These are phyloP conservation scores for Erebia epiphron DNA, from an alignment of 2,888 invertebrate species.

Conservation along the genomic window DNA sequence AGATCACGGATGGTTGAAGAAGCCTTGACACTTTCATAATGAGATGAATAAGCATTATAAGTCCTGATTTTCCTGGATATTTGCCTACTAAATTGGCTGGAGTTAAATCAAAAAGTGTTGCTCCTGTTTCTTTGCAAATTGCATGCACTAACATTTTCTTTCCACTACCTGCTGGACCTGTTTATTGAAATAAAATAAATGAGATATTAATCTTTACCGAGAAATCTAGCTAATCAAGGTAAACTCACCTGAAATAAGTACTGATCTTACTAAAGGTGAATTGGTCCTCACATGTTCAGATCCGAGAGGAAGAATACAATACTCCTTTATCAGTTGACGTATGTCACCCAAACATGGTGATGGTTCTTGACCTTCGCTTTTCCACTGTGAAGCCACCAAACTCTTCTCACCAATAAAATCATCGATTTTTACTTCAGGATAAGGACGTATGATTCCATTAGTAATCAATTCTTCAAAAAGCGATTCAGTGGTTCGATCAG, in stretches of 20 bases:
- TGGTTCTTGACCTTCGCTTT: constrained; percentile 76
- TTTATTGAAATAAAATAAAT: background rate
- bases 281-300: constrained; percentile 86
- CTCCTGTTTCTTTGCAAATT: constrained; percentile 94
- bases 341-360: constrained; percentile 89
- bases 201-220: background rate
- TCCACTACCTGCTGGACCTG: constrained; percentile 91
- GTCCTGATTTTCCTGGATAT: constrained; percentile 96
- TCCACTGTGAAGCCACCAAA: constrained; percentile 81
- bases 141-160: constrained; percentile 94
- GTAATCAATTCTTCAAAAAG: constrained; percentile 95
- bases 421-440: constrained; percentile 85
- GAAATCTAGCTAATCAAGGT: background rate
- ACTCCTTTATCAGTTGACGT: constrained; percentile 92
- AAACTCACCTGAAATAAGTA: constrained; percentile 87
- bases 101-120: constrained; percentile 94
- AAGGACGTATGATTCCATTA: constrained; percentile 94
- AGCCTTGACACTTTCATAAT: constrained; percentile 93
- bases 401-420: constrained; percentile 93
- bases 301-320: constrained; percentile 94
- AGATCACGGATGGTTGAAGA: constrained; percentile 94
- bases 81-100: constrained; percentile 96
- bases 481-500: constrained; percentile 94
- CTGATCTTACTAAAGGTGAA: constrained; percentile 89
- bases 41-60: constrained; percentile 96